Evolutionary conservation across 2,888 invertebrate genomes (phyloP).

Genomic region (Augiades crinisus): DNA sequence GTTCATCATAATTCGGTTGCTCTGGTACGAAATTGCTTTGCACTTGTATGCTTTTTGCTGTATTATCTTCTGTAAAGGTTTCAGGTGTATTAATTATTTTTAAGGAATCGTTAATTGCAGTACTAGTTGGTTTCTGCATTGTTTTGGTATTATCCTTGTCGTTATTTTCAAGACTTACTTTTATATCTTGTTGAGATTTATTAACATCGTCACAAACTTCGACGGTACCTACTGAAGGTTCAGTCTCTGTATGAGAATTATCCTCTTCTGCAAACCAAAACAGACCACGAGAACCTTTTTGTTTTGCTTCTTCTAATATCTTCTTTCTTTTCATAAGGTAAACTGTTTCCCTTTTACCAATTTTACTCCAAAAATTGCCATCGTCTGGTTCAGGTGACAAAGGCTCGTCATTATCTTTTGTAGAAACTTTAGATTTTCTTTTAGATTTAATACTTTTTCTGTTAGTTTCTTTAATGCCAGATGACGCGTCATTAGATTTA

Average conservation of each 20-base stretch:
- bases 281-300: slow-evolving; percentile 55
- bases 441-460: slow-evolving; percentile 38
- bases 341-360: slow-evolving; percentile 84
- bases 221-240: neutral
- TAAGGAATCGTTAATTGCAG: neutral
- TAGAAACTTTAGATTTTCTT: slow-evolving; percentile 42
- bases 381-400: slow-evolving; percentile 66
- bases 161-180: neutral
- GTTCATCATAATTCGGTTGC: neutral
- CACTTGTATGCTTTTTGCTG: neutral
- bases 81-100: neutral
- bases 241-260: neutral
- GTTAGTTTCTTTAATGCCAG: slow-evolving; percentile 30
- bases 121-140: neutral
- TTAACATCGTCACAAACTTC: neutral
- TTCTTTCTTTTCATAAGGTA: slow-evolving; percentile 81
- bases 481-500: slow-evolving; percentile 26
- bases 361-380: slow-evolving; percentile 84
- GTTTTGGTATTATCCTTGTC: neutral
- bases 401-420: slow-evolving; percentile 37
- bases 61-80: neutral
- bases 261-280: slow-evolving; percentile 63
- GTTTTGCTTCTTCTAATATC: slow-evolving; percentile 63
- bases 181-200: neutral
- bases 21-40: neutral